Evolutionary conservation across 2,113 vertebrate genomes (phyloP).

Genomic region (Vimba vimba): DNA sequence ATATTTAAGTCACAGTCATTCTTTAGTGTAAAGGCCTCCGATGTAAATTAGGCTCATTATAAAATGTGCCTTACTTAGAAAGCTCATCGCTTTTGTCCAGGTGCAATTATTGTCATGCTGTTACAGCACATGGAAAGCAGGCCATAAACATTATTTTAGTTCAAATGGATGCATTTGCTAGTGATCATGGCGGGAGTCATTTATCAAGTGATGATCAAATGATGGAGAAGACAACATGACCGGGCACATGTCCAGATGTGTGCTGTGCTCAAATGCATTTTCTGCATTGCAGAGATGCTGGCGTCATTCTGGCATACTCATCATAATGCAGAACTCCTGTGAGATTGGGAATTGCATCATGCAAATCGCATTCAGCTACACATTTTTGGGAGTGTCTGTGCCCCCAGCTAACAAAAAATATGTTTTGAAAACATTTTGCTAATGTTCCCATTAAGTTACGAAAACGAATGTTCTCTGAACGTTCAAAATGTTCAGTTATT

Average conservation of each 20-base stretch:
- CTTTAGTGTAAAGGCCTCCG: neutral
- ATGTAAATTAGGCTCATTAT: conserved; percentile 2
- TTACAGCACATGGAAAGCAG: conserved; percentile 10
- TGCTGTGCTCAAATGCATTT: neutral
- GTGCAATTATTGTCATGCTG: conserved; percentile 11
- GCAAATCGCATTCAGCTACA: neutral
- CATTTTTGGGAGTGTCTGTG: neutral
- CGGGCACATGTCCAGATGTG: neutral
- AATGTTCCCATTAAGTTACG: too few relatives aligned
- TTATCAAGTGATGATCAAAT: conserved; percentile 12
- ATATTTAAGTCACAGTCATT: neutral
- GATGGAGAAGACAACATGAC: neutral
- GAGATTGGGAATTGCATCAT: neutral
- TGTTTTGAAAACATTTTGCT: too few relatives aligned
- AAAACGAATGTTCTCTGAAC: too few relatives aligned
- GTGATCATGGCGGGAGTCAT: neutral
- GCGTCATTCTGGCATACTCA: neutral
- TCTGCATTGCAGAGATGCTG: conserved; percentile 13
- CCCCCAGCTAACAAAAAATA: too few relatives aligned
- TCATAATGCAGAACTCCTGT: neutral
- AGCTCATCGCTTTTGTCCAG: neutral
- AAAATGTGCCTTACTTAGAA: neutral
- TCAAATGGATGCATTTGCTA: neutral
- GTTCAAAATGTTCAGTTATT: too few relatives aligned
- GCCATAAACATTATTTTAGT: conserved; percentile 8